Conservation (phyloP, 2,113 vertebrate genomes). For the Odocoileus virginianus region DNA sequence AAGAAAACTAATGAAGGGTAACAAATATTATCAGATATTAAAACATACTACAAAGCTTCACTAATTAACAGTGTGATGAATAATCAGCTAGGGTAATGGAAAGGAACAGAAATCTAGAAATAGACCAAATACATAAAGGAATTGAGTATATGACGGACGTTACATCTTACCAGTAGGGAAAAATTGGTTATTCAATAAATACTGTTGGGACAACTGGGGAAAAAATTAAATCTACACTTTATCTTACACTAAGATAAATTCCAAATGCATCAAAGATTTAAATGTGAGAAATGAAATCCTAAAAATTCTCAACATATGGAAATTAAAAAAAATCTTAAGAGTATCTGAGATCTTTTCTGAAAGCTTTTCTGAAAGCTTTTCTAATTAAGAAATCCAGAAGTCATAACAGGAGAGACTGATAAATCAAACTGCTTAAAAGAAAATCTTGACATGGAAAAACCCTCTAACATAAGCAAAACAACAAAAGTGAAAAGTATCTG, state of each 20-base stretch:
- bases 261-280: constrained; percentile 23
- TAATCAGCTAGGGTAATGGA: background rate
- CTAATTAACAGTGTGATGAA: background rate
- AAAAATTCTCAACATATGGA: background rate
- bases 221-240: background rate
- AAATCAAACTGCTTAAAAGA: background rate
- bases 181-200: background rate
- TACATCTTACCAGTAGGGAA: background rate
- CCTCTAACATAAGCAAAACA: constrained; percentile 7
- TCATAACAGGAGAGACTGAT: background rate
- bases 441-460: background rate
- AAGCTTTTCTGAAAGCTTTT: background rate
- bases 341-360: too few species aligned
- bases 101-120: background rate
- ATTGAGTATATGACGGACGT: background rate
- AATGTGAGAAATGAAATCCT: background rate
- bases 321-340: background rate
- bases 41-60: background rate
- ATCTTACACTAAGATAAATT: constrained; percentile 7
- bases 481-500: background rate
- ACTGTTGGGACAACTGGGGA: background rate
- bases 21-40: background rate
- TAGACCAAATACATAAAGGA: background rate
- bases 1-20: background rate
- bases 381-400: constrained; percentile 6